Percentiles rank a stretch among this genome's conserved stretches.
Evolutionary conservation across 2,113 vertebrate species (phyloP).

Genomic region (Melanocharis versteri): DNA sequence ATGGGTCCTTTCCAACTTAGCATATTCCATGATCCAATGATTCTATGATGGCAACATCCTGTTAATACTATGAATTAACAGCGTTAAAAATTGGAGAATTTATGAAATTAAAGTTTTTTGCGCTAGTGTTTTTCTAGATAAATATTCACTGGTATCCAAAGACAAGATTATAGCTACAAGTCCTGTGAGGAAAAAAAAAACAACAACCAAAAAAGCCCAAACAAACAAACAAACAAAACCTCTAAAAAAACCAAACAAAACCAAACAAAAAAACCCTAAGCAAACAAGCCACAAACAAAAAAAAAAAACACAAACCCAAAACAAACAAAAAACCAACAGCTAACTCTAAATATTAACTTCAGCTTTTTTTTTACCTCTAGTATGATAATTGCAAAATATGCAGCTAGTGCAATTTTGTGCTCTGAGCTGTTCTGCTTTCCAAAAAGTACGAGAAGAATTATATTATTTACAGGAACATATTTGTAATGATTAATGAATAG

Average conservation of each 20-base stretch:
- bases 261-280: not conserved
- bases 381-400: not conserved
- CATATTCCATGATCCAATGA: not conserved
- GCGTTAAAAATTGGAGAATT: not conserved
- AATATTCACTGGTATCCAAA: not conserved
- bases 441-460: not conserved
- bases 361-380: not conserved
- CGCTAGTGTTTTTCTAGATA: not conserved
- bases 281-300: not conserved
- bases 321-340: not conserved
- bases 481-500: not conserved
- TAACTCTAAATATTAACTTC: not conserved
- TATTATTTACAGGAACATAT: slow-evolving; percentile 1
- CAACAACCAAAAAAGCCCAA: not conserved
- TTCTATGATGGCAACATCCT: not conserved
- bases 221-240: too few species aligned
- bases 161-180: not conserved
- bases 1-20: not conserved
- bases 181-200: not conserved
- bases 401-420: not conserved
- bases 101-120: not conserved
- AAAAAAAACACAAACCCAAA: too few species aligned
- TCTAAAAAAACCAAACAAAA: too few species aligned
- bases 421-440: not conserved
- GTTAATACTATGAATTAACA: not conserved